A percentile compares a stretch with the other conserved stretches of the same genome.
phyloP scores from a whole-genome alignment of 2,888 invertebrate species.

The Hydrotaea diabolus region DNA sequence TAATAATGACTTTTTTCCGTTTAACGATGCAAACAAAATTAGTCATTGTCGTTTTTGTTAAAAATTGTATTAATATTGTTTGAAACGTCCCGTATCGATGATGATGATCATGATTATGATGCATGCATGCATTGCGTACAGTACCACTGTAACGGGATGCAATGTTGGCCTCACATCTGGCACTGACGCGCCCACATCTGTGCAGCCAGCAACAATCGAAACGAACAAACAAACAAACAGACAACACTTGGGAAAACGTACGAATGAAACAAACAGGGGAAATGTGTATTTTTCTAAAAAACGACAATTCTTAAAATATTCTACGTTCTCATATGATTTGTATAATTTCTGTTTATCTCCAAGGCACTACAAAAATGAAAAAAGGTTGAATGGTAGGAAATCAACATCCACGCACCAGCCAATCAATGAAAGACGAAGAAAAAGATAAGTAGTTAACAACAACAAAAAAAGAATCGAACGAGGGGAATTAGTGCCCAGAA shows the following conservation, averaged over 20 bases:
- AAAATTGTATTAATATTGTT: slow-evolving; percentile 62
- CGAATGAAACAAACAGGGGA: slow-evolving; percentile 12
- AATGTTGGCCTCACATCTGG: slow-evolving; percentile 4
- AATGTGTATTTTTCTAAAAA: slow-evolving; percentile 1
- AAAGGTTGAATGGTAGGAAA: slow-evolving; percentile 1
- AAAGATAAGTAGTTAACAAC: not conserved
- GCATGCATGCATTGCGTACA: not conserved
- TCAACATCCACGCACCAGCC: not conserved
- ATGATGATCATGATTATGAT: slow-evolving; percentile 3
- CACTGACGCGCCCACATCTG: not conserved
- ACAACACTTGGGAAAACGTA: slow-evolving; percentile 28
- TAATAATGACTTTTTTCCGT: slow-evolving; percentile 62
- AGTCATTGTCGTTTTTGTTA: slow-evolving; percentile 66
- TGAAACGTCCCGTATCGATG: slow-evolving; percentile 23
- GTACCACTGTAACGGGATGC: not conserved
- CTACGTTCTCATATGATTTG: slow-evolving; percentile 32
- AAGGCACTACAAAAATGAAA: not conserved
- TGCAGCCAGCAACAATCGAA: slow-evolving; percentile 1
- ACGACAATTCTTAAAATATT: slow-evolving; percentile 19
- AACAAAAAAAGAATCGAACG: not conserved
- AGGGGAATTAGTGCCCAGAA: not conserved
- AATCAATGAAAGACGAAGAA: not conserved
- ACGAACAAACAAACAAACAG: not conserved
- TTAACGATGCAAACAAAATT: slow-evolving; percentile 43
- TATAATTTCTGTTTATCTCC: slow-evolving; percentile 31